Base-by-base conservation (phyloP, 2,113 vertebrate genomes). In the Stigmatopora argus region DNA sequence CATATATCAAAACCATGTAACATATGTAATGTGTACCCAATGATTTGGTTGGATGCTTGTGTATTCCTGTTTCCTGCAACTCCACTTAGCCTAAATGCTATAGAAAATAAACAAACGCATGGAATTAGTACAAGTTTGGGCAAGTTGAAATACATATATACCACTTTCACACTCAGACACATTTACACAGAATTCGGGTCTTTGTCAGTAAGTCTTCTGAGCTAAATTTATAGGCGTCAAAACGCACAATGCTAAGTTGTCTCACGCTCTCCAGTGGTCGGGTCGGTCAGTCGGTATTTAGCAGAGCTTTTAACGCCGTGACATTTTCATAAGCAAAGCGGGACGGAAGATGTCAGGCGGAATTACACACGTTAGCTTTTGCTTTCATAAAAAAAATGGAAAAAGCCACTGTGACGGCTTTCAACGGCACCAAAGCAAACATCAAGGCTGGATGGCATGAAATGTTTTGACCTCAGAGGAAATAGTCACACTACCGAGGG, bases 321-420 rank as follows among this genome's bases (percentile, higher is more conserved):
- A 83, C 83, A 80, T 82, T 83, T 23, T 81, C 65, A 80, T 86
- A 86, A 86, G 73, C 82, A 82, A 83, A 79, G 83, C 77, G 77
- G 77, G 76, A 77, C 75, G 85, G 86, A 84, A 83, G 71, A 80
- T 65, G 84, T 89, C 87, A 83, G 76, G 79, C 72, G 82, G 90
- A 88, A 90, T 90, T 90, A 88, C 83, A 87, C 82, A 78, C 79
- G 79, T 74, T 78, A 81, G 41, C 81, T 81, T 81, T 87, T 77
- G 65, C 75, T 90, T 92, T 89, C 78, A 89, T 88, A 12, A 59
- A 23, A 14, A 14, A 15, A 56, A 26, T 31, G 31, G 14, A 56
- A 81, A 88, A 87, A 86, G 86, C 82, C 79, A 82, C 85, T 83
- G 81, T 82, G 81, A 87, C 82, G 75, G 81, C 86, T 86, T 89